Percentiles rank a stretch among this genome's conserved stretches.
phyloP scores from a whole-genome alignment of 1,140 invertebrate genomes.

The Thaumetopoea pityocampa region DNA sequence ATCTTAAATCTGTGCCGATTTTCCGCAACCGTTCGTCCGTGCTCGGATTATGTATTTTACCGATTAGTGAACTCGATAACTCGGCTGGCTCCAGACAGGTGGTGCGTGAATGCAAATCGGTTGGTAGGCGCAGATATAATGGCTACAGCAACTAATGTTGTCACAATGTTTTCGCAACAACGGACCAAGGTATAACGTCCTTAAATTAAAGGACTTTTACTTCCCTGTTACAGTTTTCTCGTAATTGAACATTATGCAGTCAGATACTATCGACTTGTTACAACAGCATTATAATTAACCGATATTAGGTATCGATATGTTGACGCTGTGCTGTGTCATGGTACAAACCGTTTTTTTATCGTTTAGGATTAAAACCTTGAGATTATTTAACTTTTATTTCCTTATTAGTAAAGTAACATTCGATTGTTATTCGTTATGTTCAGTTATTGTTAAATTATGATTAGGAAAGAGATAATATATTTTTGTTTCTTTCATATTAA shows the following conservation, averaged over 20 bases:
- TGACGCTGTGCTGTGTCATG: too few species aligned
- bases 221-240: conserved; percentile 44
- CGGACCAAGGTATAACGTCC: conserved; percentile 32
- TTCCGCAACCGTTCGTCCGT: conserved; percentile 20
- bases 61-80: conserved; percentile 42
- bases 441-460: neutral
- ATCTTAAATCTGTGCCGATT: conserved; percentile 22
- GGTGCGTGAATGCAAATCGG: conserved; percentile 50
- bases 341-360: conserved; percentile 27
- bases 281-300: conserved; percentile 36
- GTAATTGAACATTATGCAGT: conserved; percentile 48
- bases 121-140: conserved; percentile 20
- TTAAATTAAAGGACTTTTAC: conserved; percentile 61
- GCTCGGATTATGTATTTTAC: conserved; percentile 23
- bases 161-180: conserved; percentile 42
- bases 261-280: conserved; percentile 40
- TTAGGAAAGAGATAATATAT: too few species aligned
- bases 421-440: conserved; percentile 12
- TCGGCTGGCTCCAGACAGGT: conserved; percentile 28
- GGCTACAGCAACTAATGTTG: conserved; percentile 27
- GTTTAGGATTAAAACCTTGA: conserved; percentile 41
- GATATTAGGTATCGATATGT: conserved; percentile 27
- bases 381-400: conserved; percentile 56
- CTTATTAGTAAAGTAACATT: conserved; percentile 37
- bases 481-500: too few species aligned